Conservation (phyloP, 2,113 vertebrate genomes). For the Peromyscus maniculatus region DNA sequence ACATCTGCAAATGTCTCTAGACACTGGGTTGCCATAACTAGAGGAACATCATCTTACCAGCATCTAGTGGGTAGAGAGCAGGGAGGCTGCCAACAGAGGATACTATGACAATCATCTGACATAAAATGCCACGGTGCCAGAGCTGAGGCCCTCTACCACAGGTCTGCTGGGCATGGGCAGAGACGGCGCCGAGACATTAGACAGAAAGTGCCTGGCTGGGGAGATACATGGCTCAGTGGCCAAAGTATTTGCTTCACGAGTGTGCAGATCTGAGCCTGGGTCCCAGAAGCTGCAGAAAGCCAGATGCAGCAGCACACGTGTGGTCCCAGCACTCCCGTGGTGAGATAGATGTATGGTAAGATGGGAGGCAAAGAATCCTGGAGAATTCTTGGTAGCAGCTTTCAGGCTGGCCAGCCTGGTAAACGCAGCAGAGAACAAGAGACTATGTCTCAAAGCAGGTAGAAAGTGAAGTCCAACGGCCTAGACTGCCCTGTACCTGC, state of each 20-base stretch:
- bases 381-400: too few species aligned
- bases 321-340: neutral
- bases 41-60: neutral
- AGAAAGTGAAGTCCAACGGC: too few species aligned
- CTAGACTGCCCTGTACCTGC: neutral
- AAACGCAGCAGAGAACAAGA: neutral
- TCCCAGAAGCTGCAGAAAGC: neutral
- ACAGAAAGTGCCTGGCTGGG: neutral
- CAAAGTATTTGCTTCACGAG: neutral
- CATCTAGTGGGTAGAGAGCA: neutral
- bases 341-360: rapidly evolving
- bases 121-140: neutral
- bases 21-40: neutral
- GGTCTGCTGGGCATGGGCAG: neutral
- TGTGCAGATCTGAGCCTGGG: neutral
- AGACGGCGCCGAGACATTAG: neutral
- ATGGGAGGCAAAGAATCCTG: neutral
- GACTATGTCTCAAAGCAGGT: neutral
- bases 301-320: neutral
- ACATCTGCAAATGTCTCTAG: neutral
- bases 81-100: neutral
- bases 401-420: neutral
- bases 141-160: neutral
- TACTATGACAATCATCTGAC: too few species aligned
- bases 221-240: neutral